phyloP scores from a whole-genome alignment of 2,113 vertebrate genomes.

The Neogale vison region DNA sequence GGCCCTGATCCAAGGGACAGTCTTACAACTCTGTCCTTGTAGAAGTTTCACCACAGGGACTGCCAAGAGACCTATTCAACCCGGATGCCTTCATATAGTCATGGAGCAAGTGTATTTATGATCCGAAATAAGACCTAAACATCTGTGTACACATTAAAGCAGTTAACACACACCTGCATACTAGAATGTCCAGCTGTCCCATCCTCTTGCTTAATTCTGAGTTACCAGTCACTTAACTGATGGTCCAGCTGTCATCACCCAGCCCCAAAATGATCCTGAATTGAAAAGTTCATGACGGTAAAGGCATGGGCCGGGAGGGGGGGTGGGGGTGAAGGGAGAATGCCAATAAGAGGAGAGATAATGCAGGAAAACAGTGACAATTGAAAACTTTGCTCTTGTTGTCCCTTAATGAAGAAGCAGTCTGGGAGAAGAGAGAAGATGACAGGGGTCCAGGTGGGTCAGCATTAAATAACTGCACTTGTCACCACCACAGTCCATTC shows the following conservation, averaged over 20 bases:
- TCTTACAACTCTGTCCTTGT: neutral
- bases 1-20: neutral
- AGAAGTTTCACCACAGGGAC: neutral
- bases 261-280: neutral
- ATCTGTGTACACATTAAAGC: neutral
- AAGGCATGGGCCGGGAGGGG: neutral
- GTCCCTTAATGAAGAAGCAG: neutral
- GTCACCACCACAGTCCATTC: neutral
- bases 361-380: neutral
- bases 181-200: neutral
- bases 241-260: neutral
- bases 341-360: neutral
- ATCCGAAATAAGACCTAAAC: neutral
- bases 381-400: neutral
- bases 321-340: rapidly evolving
- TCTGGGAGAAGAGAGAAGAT: neutral
- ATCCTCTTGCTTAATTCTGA: neutral
- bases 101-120: neutral
- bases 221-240: neutral
- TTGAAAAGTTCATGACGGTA: neutral
- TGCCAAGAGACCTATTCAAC: neutral
- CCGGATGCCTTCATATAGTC: neutral
- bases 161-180: neutral
- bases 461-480: neutral
- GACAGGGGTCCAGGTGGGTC: neutral